phyloP scores from a whole-genome alignment of 2,797 vertebrate species.

The Macropodus opercularis region DNA sequence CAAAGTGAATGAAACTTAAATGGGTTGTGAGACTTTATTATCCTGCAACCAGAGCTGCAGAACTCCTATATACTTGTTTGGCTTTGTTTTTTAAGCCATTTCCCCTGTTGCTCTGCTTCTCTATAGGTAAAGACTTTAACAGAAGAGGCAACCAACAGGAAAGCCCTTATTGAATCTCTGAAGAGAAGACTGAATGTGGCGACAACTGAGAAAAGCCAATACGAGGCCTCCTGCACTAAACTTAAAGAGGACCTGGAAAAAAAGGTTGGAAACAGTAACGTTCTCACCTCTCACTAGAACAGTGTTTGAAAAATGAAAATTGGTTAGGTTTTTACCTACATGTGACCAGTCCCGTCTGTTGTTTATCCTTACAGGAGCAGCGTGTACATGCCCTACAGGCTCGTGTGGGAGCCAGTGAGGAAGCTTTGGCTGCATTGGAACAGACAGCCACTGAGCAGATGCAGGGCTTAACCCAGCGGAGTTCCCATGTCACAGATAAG shows the following conservation, averaged over 20 bases:
- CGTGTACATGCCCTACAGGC: constrained; percentile 79
- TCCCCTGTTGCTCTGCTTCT: neutral
- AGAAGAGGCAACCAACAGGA: constrained; percentile 90
- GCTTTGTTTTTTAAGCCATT: neutral
- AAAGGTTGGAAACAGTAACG: constrained; percentile 78
- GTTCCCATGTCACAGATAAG: constrained; percentile 81
- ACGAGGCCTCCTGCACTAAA: constrained; percentile 84
- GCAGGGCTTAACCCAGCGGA: constrained; percentile 86
- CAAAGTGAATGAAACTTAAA: too few relatives aligned
- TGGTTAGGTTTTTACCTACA: constrained; percentile 22
- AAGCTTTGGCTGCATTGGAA: constrained; percentile 84
- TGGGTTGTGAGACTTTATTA: neutral
- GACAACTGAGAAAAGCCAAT: constrained; percentile 85
- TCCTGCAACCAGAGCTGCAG: neutral
- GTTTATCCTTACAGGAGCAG: constrained; percentile 78
- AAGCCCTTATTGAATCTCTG: constrained; percentile 85
- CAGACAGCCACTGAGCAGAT: constrained; percentile 85
- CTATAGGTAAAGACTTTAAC: constrained; percentile 84
- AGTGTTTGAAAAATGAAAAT: too few relatives aligned
- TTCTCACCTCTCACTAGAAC: neutral
- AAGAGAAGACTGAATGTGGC: constrained; percentile 87
- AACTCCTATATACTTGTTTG: neutral
- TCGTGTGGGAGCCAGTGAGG: constrained; percentile 82
- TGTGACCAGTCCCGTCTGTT: constrained; percentile 30
- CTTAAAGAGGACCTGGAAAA: constrained; percentile 87